Evolutionary conservation across 2,888 invertebrate species (phyloP).

Genomic region (Zygaena filipendulae): DNA sequence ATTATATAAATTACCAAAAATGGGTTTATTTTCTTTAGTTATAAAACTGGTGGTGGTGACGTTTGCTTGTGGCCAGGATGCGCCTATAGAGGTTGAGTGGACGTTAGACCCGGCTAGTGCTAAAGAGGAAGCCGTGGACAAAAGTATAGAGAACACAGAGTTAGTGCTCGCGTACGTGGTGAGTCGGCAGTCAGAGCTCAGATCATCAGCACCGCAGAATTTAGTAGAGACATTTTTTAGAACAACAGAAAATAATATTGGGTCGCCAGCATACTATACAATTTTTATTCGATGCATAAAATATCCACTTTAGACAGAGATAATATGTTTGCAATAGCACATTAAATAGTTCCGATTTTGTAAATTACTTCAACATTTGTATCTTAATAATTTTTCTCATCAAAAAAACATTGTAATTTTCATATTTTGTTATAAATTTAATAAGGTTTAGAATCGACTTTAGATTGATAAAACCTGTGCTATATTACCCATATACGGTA

Average conservation of each 20-base stretch:
- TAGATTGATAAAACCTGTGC: no score
- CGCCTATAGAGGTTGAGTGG: conserved; percentile 19
- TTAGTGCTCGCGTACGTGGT: conserved; percentile 46
- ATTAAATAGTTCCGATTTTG: no score
- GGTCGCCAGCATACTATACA: conserved; percentile 17
- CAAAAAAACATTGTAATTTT: no score
- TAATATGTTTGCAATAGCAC: no score
- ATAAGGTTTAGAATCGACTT: no score
- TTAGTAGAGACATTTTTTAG: no score
- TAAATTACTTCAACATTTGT: no score
- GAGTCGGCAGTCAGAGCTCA: conserved; percentile 22
- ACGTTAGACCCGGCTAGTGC: conserved; percentile 24
- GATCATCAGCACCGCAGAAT: conserved; percentile 4
- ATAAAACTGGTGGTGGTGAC: conserved; percentile 24
- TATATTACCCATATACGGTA: no score
- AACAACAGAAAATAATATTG: conserved; percentile 19
- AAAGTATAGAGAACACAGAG: conserved; percentile 32
- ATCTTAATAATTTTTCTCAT: no score
- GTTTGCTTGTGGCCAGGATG: conserved; percentile 21
- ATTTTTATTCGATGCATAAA: no score
- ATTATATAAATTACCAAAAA: conserved; percentile 17
- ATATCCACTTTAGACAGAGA: no score
- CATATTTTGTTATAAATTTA: no score
- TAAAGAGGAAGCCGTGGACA: conserved; percentile 20
- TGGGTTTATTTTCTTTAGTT: conserved; percentile 28